Evolutionary conservation across 30 jellyfish, hydroid and myxozoan genomes (phyloP).

Genomic region (Pelagia noctiluca): DNA sequence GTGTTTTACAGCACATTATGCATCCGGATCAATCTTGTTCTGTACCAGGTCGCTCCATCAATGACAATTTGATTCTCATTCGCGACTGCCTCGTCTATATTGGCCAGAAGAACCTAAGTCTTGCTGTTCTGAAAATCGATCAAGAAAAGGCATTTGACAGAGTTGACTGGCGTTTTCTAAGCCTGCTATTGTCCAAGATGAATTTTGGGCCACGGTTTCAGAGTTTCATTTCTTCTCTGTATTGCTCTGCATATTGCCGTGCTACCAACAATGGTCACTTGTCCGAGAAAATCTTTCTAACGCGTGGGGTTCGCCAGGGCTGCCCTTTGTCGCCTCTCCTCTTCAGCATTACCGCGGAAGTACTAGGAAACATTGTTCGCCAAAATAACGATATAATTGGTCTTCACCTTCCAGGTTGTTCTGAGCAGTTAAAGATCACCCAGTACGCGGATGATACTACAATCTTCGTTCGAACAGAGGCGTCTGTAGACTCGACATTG

Average conservation of each 20-base stretch:
- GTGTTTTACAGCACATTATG: background rate
- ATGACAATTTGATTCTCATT: slow-evolving; percentile 22
- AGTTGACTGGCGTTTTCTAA: slow-evolving; percentile 55
- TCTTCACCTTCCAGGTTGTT: slow-evolving; percentile 32
- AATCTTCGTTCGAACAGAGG: background rate
- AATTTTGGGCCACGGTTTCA: slow-evolving; percentile 20
- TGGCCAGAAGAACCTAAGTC: slow-evolving; percentile 8
- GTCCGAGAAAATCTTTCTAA: background rate
- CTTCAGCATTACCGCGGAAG: slow-evolving; percentile 17
- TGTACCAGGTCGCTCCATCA: slow-evolving; percentile 71
- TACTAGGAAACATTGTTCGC: slow-evolving; percentile 5
- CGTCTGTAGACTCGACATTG: background rate
- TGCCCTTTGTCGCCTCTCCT: slow-evolving; percentile 55
- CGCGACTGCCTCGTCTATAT: slow-evolving; percentile 27
- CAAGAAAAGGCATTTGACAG: slow-evolving; percentile 76
- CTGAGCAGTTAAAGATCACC: background rate
- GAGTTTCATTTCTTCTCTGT: background rate
- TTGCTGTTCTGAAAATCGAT: no score
- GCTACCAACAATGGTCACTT: slow-evolving; percentile 35
- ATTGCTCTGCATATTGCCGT: background rate
- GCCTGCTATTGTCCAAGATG: slow-evolving; percentile 28
- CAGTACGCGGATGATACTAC: slow-evolving; percentile 66
- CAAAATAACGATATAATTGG: slow-evolving; percentile 5
- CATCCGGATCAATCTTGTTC: slow-evolving; percentile 55
- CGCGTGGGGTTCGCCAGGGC: slow-evolving; percentile 41